Conservation (phyloP, 2,113 vertebrate genomes). For the Meles meles region DNA sequence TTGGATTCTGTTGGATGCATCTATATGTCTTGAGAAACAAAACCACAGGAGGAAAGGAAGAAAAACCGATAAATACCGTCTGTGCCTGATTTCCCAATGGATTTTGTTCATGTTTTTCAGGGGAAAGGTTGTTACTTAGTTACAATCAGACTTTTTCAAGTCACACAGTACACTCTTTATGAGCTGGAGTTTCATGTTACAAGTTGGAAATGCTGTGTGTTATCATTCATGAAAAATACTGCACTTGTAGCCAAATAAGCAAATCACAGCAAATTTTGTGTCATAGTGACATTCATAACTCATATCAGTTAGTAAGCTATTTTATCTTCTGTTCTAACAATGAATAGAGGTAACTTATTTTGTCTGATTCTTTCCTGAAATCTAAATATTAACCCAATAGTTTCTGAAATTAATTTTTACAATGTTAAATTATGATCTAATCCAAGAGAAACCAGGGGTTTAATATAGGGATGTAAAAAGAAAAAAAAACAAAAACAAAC, state of each 20-base stretch:
- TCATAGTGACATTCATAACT: constrained; percentile 79
- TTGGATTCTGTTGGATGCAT: constrained; percentile 75
- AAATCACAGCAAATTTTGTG: constrained; percentile 79
- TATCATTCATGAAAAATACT: constrained; percentile 78
- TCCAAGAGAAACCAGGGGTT: constrained; percentile 56
- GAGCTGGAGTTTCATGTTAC: constrained; percentile 85
- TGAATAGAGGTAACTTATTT: constrained; percentile 70
- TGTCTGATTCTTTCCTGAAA: constrained; percentile 75
- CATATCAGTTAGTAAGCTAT: constrained; percentile 88
- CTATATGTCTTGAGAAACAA: constrained; percentile 75
- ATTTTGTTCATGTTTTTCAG: constrained; percentile 82
- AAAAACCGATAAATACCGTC: constrained; percentile 91
- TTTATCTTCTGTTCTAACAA: constrained; percentile 79
- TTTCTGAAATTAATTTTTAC: constrained; percentile 74
- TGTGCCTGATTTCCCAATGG: constrained; percentile 92
- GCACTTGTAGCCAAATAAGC: constrained; percentile 81
- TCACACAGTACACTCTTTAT: constrained; percentile 84
- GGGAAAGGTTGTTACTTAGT: constrained; percentile 83
- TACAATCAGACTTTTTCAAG: constrained; percentile 89
- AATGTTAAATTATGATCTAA: constrained; percentile 74
- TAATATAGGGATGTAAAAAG: constrained; percentile 51
- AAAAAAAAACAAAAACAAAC: neutral
- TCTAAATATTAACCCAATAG: constrained; percentile 76
- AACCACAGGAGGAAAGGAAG: constrained; percentile 80
- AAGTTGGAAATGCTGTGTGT: constrained; percentile 81